Percentiles rank a stretch among this genome's conserved stretches.
These are phyloP conservation scores for Tychaedon coryphoeus DNA, from an alignment of 2,113 vertebrate genomes.

Conservation along the genomic window DNA sequence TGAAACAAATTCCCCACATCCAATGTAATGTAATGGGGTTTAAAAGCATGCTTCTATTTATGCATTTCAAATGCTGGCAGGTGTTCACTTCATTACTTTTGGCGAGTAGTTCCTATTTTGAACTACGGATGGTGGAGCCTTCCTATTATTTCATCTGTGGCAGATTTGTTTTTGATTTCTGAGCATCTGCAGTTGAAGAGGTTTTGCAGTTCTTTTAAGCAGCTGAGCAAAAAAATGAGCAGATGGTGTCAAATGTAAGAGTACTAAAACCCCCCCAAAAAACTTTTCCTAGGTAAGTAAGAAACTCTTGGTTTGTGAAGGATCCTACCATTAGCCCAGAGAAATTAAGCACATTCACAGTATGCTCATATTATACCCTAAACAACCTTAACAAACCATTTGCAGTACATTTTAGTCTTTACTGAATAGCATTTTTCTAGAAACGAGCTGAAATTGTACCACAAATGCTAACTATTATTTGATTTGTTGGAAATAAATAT, in stretches of 20 bases:
- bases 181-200: slow-evolving; percentile 59
- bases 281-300: background rate
- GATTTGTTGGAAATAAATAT: background rate
- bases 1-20: slow-evolving; percentile 12
- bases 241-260: slow-evolving; percentile 48
- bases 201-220: slow-evolving; percentile 34
- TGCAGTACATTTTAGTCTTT: background rate
- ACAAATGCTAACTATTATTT: background rate
- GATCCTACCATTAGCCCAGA: background rate
- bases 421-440: background rate
- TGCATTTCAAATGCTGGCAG: slow-evolving; percentile 25
- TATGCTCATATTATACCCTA: background rate
- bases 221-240: slow-evolving; percentile 57
- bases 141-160: slow-evolving; percentile 52
- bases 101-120: slow-evolving; percentile 25
- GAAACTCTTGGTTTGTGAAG: background rate
- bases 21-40: slow-evolving; percentile 11
- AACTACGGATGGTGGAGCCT: background rate
- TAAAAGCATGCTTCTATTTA: slow-evolving; percentile 36
- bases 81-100: slow-evolving; percentile 32
- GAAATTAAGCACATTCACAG: background rate
- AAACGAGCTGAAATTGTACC: background rate
- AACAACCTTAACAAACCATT: background rate
- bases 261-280: background rate
- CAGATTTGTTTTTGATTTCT: slow-evolving; percentile 59